phyloP scores from a whole-genome alignment of 2,888 invertebrate genomes.

The Drosophila multiciliata region DNA sequence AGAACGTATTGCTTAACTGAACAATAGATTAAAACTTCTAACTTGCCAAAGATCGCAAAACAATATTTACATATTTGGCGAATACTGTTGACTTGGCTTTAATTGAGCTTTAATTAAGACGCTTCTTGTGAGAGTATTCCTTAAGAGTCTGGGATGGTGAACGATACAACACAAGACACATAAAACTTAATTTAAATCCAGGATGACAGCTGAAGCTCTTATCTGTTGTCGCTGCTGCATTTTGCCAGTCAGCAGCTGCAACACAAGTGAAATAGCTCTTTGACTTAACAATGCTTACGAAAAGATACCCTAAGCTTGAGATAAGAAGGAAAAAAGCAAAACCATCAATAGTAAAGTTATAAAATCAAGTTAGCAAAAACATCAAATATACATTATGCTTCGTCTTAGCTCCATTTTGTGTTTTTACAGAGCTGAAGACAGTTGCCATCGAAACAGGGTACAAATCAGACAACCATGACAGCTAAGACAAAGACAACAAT shows the following conservation, averaged over 20 bases:
- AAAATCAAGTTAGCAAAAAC: neutral
- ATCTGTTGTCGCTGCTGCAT: constrained; percentile 37
- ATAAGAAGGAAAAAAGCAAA: too few species aligned
- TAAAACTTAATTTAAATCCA: constrained; percentile 44
- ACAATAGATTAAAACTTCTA: too few species aligned
- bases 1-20: too few species aligned
- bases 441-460: constrained; percentile 1
- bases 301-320: constrained; percentile 12
- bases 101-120: constrained; percentile 18
- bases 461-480: neutral
- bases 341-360: neutral
- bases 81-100: neutral
- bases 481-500: constrained; percentile 4
- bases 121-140: neutral
- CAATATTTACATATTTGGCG: neutral
- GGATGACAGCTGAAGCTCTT: constrained; percentile 37
- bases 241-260: constrained; percentile 19
- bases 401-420: neutral
- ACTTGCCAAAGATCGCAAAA: neutral
- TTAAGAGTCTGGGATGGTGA: constrained; percentile 7
- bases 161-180: constrained; percentile 18
- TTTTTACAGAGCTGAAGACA: neutral
- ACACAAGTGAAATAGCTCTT: neutral
- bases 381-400: neutral
- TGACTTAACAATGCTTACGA: neutral